These are phyloP conservation scores for Sardina pilchardus DNA, from an alignment of 2,113 vertebrate genomes.

Conservation along the genomic window DNA sequence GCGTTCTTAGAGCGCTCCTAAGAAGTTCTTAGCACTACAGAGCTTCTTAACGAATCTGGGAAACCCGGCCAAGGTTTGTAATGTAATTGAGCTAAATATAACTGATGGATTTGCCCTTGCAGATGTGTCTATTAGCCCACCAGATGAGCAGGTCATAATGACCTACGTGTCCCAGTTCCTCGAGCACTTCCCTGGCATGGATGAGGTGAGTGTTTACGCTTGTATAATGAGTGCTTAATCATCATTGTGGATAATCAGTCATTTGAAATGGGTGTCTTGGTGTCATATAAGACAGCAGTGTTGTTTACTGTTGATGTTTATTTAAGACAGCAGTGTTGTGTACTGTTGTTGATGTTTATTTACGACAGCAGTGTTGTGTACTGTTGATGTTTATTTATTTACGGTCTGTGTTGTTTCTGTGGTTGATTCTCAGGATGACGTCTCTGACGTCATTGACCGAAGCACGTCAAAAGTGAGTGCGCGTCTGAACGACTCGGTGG, in stretches of 20 bases:
- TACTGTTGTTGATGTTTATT: background rate
- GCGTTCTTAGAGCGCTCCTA: too few relatives aligned
- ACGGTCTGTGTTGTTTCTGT: constrained; percentile 26
- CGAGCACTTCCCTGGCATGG: constrained; percentile 88
- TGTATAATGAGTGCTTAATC: too few relatives aligned
- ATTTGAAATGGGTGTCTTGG: background rate
- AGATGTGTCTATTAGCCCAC: constrained; percentile 88
- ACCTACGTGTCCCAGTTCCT: constrained; percentile 95
- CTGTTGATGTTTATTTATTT: background rate
- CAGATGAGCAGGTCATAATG: constrained; percentile 92
- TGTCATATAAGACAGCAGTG: background rate
- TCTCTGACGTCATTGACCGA: constrained; percentile 58
- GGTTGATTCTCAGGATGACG: constrained; percentile 55
- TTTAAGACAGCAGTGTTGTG: constrained; percentile 18
- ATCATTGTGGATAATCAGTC: too few relatives aligned
- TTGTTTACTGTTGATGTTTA: background rate
- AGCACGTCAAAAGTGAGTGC: constrained; percentile 61
- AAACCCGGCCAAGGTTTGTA: background rate
- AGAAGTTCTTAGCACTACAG: too few relatives aligned
- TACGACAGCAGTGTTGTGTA: constrained; percentile 13
- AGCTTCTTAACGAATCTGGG: too few relatives aligned
- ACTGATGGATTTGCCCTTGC: background rate
- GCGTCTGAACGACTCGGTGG: constrained; percentile 45
- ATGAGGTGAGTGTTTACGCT: constrained; percentile 73
- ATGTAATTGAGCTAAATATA: background rate